Percentiles rank a stretch among this genome's conserved stretches.
Evolutionary conservation across 2,888 invertebrate genomes (phyloP).

Genomic region (Cecidostiba fungosa): DNA sequence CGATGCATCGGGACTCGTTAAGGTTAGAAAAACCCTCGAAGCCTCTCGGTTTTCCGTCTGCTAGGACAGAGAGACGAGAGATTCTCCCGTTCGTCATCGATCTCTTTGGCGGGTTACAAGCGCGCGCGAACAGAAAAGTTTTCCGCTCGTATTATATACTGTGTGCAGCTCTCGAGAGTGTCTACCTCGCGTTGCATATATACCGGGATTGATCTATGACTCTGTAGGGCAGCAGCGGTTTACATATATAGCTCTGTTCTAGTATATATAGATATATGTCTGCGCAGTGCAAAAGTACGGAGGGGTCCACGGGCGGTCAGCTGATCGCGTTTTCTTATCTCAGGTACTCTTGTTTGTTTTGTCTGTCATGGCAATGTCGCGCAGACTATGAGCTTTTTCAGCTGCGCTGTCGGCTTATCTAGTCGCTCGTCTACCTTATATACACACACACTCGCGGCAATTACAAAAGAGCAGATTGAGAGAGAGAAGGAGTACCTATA

Average conservation of each 20-base stretch:
- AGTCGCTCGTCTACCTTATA: neutral
- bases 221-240: neutral
- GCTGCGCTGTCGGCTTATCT: neutral
- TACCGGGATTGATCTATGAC: neutral
- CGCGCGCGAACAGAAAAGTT: neutral
- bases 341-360: neutral
- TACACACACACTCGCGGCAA: neutral
- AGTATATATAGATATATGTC: neutral
- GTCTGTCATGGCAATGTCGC: neutral
- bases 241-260: neutral
- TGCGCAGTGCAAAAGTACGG: neutral
- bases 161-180: no score
- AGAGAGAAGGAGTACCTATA: neutral
- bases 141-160: no score
- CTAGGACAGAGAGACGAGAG: neutral
- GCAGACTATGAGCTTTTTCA: neutral
- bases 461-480: conserved; percentile 2
- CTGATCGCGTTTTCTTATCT: neutral
- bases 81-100: neutral
- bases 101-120: neutral
- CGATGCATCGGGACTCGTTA: no score
- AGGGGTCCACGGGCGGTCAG: neutral
- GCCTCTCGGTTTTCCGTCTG: neutral
- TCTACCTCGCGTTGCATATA: no score
- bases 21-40: neutral